Evolutionary conservation across 2,113 vertebrate genomes (phyloP), one percentile per base, ranked within the genome.

Genomic region (Desmodus rotundus): DNA sequence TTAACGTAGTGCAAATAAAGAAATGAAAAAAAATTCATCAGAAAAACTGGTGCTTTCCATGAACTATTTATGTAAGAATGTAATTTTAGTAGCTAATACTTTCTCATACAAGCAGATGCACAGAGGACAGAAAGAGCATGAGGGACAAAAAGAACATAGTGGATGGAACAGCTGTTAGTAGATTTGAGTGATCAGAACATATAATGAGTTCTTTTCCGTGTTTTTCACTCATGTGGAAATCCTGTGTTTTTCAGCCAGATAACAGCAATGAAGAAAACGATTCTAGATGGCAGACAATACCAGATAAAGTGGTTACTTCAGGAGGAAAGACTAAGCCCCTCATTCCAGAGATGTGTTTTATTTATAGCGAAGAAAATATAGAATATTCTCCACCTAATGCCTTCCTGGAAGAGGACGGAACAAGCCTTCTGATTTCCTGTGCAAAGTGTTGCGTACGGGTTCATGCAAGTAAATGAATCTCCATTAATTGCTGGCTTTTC

Each of bases 281-380:
- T 81, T 93, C 96, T 94, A 96, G 74, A 94, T 97, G 96, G 97
- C 89, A 97, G 89, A 93, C 36, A 63, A 96, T 96, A 91, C 95
- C 89, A 95, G 96, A 45, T 47, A 91, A 98, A 89, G 22, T 74
- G 47, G 56, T 96, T 98, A 95, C 82, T 26, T 90, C 96, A 15
- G 90, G 96, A 80, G 93, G 96, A 88, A 98, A 98, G 95, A 98
- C 98, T 93, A 99, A 98, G 96, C 99, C 99, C 92, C 98, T 99
- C 96, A 98, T 99, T 97, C 99, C 99, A 78, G 99, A 99, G 98
- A 99, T 99, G 97, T 99, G 99, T 98, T 99, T 99, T 97, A 99
- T 99, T 85, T 99, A 99, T 98, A 99, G 99, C 45, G 99, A 99
- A 97, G 99, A 99, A 96, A 99, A 98, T 92, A 98, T 98, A 12